phyloP scores from a whole-genome alignment of 2,113 vertebrate species.

The Atractosteus spatula region DNA sequence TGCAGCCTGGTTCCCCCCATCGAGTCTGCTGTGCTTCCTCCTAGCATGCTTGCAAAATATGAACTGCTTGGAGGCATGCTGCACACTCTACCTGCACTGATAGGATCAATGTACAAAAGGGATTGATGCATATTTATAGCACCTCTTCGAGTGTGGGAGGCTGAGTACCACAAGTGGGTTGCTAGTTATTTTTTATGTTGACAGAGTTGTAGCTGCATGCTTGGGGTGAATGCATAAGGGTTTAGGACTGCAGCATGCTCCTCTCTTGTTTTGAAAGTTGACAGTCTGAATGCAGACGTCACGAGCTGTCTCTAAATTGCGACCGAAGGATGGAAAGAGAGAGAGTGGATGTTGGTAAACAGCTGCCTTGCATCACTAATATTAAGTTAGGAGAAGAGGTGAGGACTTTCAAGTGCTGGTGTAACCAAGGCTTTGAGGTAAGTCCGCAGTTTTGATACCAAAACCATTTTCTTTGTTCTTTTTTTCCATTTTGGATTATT shows the following conservation, averaged over 20 bases:
- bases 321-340: background rate
- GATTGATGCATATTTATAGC: slow-evolving; percentile 54
- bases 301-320: background rate
- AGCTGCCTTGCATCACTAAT: background rate
- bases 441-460: background rate
- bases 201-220: slow-evolving; percentile 23
- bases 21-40: slow-evolving; percentile 4
- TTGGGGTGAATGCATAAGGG: slow-evolving; percentile 9
- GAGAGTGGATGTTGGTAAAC: background rate
- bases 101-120: slow-evolving; percentile 43
- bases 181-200: slow-evolving; percentile 58
- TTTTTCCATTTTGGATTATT: background rate
- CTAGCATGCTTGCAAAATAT: background rate
- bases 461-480: background rate
- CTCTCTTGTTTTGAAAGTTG: too few relatives aligned
- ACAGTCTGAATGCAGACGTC: too few relatives aligned
- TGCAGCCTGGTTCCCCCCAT: background rate
- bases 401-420: background rate
- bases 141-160: slow-evolving; percentile 32
- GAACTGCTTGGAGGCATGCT: background rate
- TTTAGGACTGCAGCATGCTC: background rate
- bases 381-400: background rate
- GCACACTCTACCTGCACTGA: slow-evolving; percentile 21
- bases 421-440: background rate
- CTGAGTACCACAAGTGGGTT: slow-evolving; percentile 49